These are phyloP conservation scores for Acanthoscelides obtectus DNA, from an alignment of 2,888 invertebrate genomes.

Conservation along the genomic window DNA sequence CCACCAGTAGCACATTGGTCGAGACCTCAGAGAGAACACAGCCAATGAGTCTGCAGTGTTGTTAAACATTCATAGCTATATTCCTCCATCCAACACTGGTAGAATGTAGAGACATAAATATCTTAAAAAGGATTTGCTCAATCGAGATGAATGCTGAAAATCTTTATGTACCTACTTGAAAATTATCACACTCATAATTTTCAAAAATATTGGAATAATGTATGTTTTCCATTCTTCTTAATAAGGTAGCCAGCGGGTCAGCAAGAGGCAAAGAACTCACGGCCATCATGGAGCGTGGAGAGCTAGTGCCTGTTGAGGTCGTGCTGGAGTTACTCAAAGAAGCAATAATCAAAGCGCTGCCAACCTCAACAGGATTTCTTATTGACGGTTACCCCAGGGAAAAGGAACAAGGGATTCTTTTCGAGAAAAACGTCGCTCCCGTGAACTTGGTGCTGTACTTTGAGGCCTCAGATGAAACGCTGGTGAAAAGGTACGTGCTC, in stretches of 20 bases:
- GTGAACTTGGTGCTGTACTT: slow-evolving; percentile 68
- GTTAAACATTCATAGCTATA: no score
- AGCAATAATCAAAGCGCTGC: slow-evolving; percentile 68
- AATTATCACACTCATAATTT: no score
- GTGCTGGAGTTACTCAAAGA: slow-evolving; percentile 82
- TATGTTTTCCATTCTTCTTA: no score
- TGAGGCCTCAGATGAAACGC: slow-evolving; percentile 73
- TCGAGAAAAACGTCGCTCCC: slow-evolving; percentile 66
- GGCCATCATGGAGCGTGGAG: slow-evolving; percentile 83
- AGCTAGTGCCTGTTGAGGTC: slow-evolving; percentile 82
- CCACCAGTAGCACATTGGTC: no score
- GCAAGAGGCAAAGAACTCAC: slow-evolving; percentile 77
- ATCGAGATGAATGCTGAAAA: no score
- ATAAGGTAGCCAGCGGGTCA: slow-evolving; percentile 74
- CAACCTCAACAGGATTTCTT: slow-evolving; percentile 73
- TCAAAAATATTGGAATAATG: not conserved
- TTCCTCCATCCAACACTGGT: no score
- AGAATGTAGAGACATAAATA: no score
- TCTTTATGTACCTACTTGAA: no score
- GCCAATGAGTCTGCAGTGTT: no score
- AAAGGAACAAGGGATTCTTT: slow-evolving; percentile 77
- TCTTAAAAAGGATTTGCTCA: no score
- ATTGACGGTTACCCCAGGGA: slow-evolving; percentile 93
- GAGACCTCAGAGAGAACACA: no score
- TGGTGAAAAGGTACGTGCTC: slow-evolving; percentile 56